Base-by-base conservation (phyloP, 2,888 invertebrate species). In the Anarsia innoxiella region DNA sequence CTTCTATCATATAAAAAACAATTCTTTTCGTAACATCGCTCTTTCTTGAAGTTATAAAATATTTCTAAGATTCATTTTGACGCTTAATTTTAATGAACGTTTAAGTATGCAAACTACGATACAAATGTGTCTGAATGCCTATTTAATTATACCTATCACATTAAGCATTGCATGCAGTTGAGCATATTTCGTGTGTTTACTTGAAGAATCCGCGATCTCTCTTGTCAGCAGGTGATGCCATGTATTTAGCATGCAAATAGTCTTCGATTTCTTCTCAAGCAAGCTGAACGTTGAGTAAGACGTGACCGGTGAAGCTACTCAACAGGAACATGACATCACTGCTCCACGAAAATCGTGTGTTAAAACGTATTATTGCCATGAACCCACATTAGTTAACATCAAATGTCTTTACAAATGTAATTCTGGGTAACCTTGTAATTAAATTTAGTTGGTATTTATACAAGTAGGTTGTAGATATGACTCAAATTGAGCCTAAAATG, bases 291-390 rank as follows among this genome's bases (percentile, higher is more conserved):
- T 23, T 16, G 32, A 31, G 25, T 27, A 35, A 34, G 35, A 57
- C 57, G 56, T 56, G 52, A 54, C 49, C 39, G 33, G 44, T 38
- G 19, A 11, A 12, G 12, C 16, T 42, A 40, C 45, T 40, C 39
- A 43, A 44, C 45, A 36, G 39, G 38, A 52, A 45, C 46, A 54
- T 56, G 58, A 59, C 53, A 51, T 58, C 53, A 56, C 40, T 39
- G 29, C 53, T 46, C 48, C 46, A 49, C 48, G 50, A 59, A 54
- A 45, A 35, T 47, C 41, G 44, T 56, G 50, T 47, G 3, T 41
- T 34, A 39, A 41, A 48, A 39, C 40, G 32, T 39, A 34, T 46
- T 39, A 14, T 39, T 41, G 30, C 23, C 30, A 29, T 16, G 14
- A 11, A 35, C 36, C 32, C 15, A 31, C 12, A 19, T 31, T 26